Evolutionary conservation across 2,113 vertebrate species (phyloP).

Genomic region (Xiphophorus maculatus): DNA sequence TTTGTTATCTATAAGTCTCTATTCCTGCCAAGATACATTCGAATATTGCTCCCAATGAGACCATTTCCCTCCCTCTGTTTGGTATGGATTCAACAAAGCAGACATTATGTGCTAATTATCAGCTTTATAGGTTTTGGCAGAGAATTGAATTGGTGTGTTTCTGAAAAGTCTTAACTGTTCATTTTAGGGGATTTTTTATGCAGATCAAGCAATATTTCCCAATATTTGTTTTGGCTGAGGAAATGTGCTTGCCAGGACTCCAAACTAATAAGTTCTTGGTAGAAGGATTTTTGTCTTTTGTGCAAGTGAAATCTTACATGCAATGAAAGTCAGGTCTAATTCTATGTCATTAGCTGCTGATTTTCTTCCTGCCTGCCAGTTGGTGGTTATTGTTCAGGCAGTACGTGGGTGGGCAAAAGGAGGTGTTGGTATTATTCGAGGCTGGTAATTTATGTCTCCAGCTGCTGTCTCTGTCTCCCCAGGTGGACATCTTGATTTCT

Average conservation of each 20-base stretch:
- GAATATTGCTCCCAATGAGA: background rate
- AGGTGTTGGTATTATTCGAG: slow-evolving; percentile 52
- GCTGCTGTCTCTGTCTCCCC: slow-evolving; percentile 63
- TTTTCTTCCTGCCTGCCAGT: slow-evolving; percentile 57
- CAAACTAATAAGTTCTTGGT: slow-evolving; percentile 20
- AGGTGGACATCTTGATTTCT: slow-evolving; percentile 69
- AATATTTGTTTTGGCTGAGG: slow-evolving; percentile 14
- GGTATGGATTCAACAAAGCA: background rate
- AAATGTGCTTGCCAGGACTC: slow-evolving; percentile 16
- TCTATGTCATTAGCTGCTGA: slow-evolving; percentile 69
- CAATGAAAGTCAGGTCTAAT: slow-evolving; percentile 51
- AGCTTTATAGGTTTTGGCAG: background rate
- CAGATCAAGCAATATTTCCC: background rate
- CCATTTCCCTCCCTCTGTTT: background rate
- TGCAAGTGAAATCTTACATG: slow-evolving; percentile 35
- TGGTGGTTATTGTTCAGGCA: slow-evolving; percentile 53
- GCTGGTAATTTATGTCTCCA: slow-evolving; percentile 68
- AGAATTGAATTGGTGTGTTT: background rate
- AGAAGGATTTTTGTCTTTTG: slow-evolving; percentile 37
- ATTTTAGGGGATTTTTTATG: background rate
- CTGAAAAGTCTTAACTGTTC: background rate
- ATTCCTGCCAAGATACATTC: background rate
- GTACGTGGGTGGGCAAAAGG: slow-evolving; percentile 53
- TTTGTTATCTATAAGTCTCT: background rate
- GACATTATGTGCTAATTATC: background rate